Evolutionary conservation across 2,113 vertebrate genomes (phyloP).

Genomic region (Hemichromis elongatus): DNA sequence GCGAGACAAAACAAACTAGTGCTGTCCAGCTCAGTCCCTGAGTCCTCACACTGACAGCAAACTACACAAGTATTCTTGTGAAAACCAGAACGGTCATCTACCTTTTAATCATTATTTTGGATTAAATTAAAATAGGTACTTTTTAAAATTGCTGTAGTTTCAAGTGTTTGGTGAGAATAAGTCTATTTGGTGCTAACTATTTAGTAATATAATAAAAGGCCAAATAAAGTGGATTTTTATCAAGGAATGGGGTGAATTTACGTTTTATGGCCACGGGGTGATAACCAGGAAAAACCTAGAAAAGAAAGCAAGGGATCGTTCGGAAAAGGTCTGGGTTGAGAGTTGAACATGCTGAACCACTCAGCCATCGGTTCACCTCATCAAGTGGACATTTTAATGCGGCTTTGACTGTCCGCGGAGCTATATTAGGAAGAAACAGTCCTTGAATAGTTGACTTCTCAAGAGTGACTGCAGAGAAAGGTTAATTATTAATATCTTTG

Average conservation of each 20-base stretch:
- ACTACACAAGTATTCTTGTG: not conserved
- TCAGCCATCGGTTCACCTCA: not conserved
- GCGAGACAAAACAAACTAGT: conserved; percentile 82
- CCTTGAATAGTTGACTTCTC: not conserved
- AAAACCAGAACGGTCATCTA: not conserved
- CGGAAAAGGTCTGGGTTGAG: not conserved
- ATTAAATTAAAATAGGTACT: not conserved
- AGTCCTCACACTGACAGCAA: not conserved
- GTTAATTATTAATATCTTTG: conserved; percentile 3
- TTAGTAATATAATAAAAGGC: not conserved
- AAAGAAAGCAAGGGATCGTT: not conserved
- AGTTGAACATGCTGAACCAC: not conserved
- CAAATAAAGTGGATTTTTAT: not conserved
- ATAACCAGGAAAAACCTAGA: not conserved
- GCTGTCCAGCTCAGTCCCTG: conserved; percentile 66
- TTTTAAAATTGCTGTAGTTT: not conserved
- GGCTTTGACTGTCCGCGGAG: not conserved
- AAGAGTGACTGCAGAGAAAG: not conserved
- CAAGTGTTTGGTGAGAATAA: not conserved
- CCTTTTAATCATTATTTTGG: not conserved
- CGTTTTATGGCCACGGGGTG: accelerated
- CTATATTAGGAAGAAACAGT: not conserved
- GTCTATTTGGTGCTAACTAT: not conserved
- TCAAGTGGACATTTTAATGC: not conserved
- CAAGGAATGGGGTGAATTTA: not conserved